These are phyloP conservation scores for Macrophya alboannulata DNA, from an alignment of 2,888 invertebrate species.

Conservation along the genomic window DNA sequence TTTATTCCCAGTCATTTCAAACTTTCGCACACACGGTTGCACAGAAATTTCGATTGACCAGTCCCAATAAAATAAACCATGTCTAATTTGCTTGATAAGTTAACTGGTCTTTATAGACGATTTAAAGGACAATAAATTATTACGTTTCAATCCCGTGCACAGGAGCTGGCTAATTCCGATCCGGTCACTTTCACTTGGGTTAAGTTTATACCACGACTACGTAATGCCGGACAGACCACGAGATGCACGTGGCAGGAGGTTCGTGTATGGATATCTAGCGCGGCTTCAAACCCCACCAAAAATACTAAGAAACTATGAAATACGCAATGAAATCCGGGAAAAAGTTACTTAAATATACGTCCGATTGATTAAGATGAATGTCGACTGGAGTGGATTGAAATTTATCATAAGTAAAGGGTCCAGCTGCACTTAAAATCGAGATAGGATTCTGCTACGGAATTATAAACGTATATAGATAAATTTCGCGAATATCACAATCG, in stretches of 20 bases:
- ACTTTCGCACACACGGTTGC: not conserved
- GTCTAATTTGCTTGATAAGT: not conserved
- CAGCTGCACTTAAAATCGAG: not conserved
- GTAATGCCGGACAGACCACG: constrained; percentile 22
- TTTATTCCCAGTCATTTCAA: not conserved
- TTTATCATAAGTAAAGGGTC: not conserved
- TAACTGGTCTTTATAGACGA: not conserved
- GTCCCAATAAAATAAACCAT: not conserved
- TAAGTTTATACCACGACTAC: constrained; percentile 23
- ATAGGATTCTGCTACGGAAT: not conserved
- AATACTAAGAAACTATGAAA: constrained; percentile 1
- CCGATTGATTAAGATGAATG: not conserved
- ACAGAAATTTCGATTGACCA: not conserved
- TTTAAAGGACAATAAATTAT: constrained; percentile 7
- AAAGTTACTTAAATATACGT: not conserved
- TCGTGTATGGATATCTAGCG: not conserved
- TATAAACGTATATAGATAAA: not conserved
- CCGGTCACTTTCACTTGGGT: constrained; percentile 45
- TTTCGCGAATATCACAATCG: not conserved
- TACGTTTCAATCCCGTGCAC: not conserved
- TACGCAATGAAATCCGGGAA: not conserved
- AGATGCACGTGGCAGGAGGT: constrained; percentile 10
- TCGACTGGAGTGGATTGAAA: not conserved
- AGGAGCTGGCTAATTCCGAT: constrained; percentile 30
- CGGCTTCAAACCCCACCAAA: not conserved